Base-by-base conservation (phyloP, 2,888 invertebrate genomes). In the Furcula furcula region DNA sequence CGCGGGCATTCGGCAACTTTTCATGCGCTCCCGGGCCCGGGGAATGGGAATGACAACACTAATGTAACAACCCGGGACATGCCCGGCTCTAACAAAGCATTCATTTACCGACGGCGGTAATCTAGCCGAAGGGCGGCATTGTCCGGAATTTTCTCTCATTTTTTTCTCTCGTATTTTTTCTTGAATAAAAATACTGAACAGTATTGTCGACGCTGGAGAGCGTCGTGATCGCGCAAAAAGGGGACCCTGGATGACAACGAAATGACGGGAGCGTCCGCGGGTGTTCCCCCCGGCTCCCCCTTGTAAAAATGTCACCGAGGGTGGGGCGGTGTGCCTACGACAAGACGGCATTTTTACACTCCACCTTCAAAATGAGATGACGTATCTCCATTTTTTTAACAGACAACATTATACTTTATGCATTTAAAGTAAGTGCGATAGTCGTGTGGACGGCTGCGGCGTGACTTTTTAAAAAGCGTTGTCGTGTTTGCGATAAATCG, bases 71-170 rank as follows among this genome's bases (percentile, higher is more conserved):
- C 81, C 78, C 80, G 75, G 77, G 80, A 80, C 81, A 79, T 80
- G 71, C 76, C 76, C 77, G 70, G 69, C 74, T 66, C 74, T 77
- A 80, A 87, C 87, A 87, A 88, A 87, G 86, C 87, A 69, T 81
- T 86, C 87, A 86, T 88, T 86, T 84, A 78, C 82, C 76, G 87
- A 85, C 81, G 87, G 86, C 87, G 85, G 86, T 84, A 84, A 87
- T 86, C 81, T 80, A 82, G 82, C 80, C 86, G 80, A 79, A 82
- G 87, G 86, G 84, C 80, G 73, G 73, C 71, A 86, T 88, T 87
- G 87, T 87, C 86, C 86, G 75, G 79, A 72, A 81, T 84, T 84
- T 82, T 78, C 83, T 81, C 77, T 70, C 51, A 54, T 49, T 65
- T 65, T 70, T 73, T 76, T 77, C 71, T 76, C 74, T 76, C 74